A percentile compares a stretch with the other conserved stretches of the same genome.
phyloP scores from a whole-genome alignment of 2,888 invertebrate genomes.

The Papilio demoleus region DNA sequence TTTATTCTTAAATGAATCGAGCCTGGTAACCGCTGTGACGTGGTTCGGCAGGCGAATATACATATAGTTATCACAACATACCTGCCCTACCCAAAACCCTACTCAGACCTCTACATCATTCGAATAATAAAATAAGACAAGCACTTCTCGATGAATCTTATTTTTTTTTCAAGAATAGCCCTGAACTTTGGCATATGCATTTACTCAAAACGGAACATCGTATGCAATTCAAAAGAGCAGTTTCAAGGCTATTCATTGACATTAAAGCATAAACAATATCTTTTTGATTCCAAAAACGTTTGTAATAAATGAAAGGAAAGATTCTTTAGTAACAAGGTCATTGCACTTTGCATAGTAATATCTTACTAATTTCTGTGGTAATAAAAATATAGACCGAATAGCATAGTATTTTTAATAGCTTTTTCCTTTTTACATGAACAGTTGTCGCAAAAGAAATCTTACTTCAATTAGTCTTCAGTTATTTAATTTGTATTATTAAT shows the following conservation, averaged over 20 bases:
- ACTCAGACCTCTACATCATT: background rate
- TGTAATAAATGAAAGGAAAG: background rate
- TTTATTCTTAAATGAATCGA: no score
- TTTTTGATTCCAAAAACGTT: background rate
- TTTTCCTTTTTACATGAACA: no score
- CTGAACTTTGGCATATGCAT: slow-evolving; percentile 11
- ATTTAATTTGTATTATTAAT: background rate
- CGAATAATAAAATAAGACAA: background rate
- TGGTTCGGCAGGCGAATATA: no score
- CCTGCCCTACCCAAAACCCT: background rate
- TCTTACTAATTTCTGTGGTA: background rate
- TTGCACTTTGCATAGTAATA: background rate
- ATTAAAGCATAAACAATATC: slow-evolving; percentile 5
- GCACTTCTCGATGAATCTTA: background rate
- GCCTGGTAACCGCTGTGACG: no score
- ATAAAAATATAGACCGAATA: no score
- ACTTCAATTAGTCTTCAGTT: no score
- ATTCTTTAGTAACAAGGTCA: slow-evolving; percentile 5
- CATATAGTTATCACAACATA: no score
- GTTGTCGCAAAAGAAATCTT: no score
- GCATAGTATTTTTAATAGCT: no score
- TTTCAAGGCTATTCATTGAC: slow-evolving; percentile 20
- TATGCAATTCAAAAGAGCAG: slow-evolving; percentile 16
- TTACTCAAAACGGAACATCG: slow-evolving; percentile 2
- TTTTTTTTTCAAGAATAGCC: slow-evolving; percentile 3